A percentile compares a stretch with the other conserved stretches of the same genome.
Evolutionary conservation across 2,113 vertebrate genomes (phyloP).

Genomic region (Eidolon helvum): DNA sequence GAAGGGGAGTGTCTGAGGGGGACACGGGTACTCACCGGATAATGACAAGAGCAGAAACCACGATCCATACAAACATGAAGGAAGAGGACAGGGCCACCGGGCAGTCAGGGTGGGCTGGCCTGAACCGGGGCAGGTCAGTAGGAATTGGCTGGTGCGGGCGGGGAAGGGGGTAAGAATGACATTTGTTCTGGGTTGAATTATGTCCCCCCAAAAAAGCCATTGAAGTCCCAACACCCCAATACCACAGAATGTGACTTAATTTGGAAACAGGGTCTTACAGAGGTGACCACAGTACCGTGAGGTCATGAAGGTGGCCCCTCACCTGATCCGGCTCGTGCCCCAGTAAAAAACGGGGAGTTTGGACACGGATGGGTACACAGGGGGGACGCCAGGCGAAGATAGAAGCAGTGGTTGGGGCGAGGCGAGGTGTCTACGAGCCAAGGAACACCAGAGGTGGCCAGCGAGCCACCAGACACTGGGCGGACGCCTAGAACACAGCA

Average conservation of each 20-base stretch:
- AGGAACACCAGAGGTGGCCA: fast-evolving
- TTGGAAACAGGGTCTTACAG: background rate
- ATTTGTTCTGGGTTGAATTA: background rate
- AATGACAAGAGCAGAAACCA: background rate
- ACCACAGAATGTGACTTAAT: background rate
- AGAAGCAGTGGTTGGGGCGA: background rate
- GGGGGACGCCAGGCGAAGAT: background rate
- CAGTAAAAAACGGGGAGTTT: background rate
- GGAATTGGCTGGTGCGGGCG: background rate
- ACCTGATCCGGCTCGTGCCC: background rate
- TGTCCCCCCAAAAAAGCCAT: background rate
- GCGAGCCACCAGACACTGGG: background rate
- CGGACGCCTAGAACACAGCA: fast-evolving
- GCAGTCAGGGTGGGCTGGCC: background rate
- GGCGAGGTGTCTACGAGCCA: fast-evolving
- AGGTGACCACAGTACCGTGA: background rate
- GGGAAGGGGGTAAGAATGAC: background rate
- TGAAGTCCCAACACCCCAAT: background rate
- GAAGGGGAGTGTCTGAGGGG: background rate
- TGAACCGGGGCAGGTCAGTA: background rate
- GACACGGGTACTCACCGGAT: background rate
- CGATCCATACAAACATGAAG: fast-evolving
- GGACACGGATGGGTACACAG: background rate
- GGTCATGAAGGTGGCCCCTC: background rate
- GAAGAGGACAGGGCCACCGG: background rate